Percentiles rank a stretch among this genome's conserved stretches.
These are phyloP conservation scores for Hylaeus anthracinus DNA, from an alignment of 1,140 invertebrate species.

Conservation along the genomic window DNA sequence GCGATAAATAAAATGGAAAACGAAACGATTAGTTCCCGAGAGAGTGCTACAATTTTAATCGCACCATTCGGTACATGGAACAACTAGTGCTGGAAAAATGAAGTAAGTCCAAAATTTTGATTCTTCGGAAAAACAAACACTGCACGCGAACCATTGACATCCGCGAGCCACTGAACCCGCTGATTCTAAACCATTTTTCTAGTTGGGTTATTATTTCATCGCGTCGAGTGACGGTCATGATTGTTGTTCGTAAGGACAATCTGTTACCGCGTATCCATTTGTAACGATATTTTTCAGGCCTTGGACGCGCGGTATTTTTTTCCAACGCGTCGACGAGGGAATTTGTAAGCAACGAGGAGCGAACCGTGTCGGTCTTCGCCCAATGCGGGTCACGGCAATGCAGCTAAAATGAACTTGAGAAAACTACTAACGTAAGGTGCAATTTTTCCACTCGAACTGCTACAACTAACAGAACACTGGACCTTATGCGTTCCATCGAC, in stretches of 20 bases:
- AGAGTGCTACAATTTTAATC: too few species aligned
- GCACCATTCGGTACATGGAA: too few species aligned
- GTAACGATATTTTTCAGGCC: constrained; percentile 28
- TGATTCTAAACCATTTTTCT: constrained; percentile 31
- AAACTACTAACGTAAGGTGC: background rate
- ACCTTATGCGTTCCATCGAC: background rate
- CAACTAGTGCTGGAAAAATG: too few species aligned
- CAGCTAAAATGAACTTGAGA: background rate
- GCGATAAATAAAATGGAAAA: too few species aligned
- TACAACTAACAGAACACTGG: too few species aligned
- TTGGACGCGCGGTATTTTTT: constrained; percentile 9
- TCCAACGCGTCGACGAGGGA: background rate
- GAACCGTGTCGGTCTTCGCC: background rate
- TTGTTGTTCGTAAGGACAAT: constrained; percentile 34
- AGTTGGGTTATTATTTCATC: constrained; percentile 26
- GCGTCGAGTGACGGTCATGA: constrained; percentile 34
- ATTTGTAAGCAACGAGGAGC: background rate
- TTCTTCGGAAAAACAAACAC: background rate
- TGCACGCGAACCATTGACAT: background rate
- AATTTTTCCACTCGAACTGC: too few species aligned
- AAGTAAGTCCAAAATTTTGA: too few species aligned
- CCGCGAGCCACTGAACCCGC: background rate
- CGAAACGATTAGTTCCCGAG: too few species aligned
- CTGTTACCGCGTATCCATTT: constrained; percentile 42
- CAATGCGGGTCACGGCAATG: background rate